Evolutionary conservation across 2,797 vertebrate species (phyloP).

Genomic region (Hylomyscus alleni): DNA sequence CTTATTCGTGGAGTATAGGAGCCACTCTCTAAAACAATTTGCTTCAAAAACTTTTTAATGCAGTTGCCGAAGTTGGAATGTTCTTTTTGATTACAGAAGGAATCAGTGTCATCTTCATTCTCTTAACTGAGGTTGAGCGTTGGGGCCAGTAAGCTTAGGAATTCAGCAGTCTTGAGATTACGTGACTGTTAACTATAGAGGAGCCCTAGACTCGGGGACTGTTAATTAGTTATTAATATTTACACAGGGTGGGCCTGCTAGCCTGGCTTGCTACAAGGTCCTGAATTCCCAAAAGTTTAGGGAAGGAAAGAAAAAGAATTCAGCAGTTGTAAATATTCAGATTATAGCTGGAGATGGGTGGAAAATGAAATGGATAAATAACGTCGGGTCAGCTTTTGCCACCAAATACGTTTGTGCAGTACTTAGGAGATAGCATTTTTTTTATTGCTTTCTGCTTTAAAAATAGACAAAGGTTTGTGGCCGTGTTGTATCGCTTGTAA

Average conservation of each 20-base stretch:
- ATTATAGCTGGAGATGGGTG: not conserved
- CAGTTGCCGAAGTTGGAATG: not conserved
- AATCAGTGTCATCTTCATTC: not conserved
- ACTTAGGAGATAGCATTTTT: conserved; percentile 16
- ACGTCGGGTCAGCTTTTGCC: conserved; percentile 1
- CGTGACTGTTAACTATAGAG: not conserved
- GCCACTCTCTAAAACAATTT: not conserved
- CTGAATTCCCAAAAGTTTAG: not conserved
- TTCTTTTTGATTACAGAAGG: not conserved
- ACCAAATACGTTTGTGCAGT: not conserved
- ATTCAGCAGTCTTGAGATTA: conserved; percentile 18
- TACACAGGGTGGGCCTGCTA: not conserved
- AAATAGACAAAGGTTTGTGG: not conserved
- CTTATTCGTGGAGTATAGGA: not conserved
- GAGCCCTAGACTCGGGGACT: not conserved
- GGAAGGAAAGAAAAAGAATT: not conserved
- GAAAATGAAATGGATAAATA: conserved; percentile 23
- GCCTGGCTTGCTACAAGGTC: not conserved
- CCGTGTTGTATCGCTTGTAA: not conserved
- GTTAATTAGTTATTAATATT: not conserved
- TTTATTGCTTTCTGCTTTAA: conserved; percentile 41
- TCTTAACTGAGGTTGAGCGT: not conserved
- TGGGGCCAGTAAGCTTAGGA: not conserved
- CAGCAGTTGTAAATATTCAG: not conserved
- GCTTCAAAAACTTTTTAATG: not conserved